These are phyloP conservation scores for Scophthalmus maximus DNA, from an alignment of 2,113 vertebrate genomes.

Conservation along the genomic window DNA sequence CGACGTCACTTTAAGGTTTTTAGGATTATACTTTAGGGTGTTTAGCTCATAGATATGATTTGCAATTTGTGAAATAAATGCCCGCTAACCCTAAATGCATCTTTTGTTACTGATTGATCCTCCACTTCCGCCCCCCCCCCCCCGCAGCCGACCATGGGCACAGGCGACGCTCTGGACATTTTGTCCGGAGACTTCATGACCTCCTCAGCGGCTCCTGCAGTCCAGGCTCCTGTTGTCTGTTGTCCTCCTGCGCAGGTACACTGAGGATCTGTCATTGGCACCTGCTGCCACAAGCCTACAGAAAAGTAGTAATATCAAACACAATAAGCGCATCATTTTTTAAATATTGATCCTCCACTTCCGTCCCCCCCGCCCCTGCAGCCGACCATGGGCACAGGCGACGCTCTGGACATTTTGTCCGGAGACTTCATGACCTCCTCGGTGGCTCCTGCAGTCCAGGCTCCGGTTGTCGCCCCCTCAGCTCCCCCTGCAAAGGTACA, in stretches of 20 bases:
- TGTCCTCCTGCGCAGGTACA: constrained; percentile 56
- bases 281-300: too few relatives aligned
- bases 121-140: too few relatives aligned
- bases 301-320: constrained; percentile 43
- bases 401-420: constrained; percentile 46
- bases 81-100: too few relatives aligned
- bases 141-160: constrained; percentile 71
- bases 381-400: constrained; percentile 69
- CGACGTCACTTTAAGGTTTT: too few relatives aligned
- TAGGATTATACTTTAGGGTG: too few relatives aligned
- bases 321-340: too few relatives aligned
- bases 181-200: constrained; percentile 74
- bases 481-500: constrained; percentile 33
- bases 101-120: too few relatives aligned
- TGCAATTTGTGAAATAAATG: too few relatives aligned
- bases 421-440: constrained; percentile 47
- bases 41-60: too few relatives aligned
- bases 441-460: constrained; percentile 62
- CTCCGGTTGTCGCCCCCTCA: constrained; percentile 34
- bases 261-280: not conserved
- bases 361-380: too few relatives aligned
- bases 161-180: constrained; percentile 76
- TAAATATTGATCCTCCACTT: not conserved
- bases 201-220: constrained; percentile 56
- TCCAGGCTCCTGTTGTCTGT: constrained; percentile 57